phyloP scores from a whole-genome alignment of 2,888 invertebrate species.

The Xestia xanthographa region DNA sequence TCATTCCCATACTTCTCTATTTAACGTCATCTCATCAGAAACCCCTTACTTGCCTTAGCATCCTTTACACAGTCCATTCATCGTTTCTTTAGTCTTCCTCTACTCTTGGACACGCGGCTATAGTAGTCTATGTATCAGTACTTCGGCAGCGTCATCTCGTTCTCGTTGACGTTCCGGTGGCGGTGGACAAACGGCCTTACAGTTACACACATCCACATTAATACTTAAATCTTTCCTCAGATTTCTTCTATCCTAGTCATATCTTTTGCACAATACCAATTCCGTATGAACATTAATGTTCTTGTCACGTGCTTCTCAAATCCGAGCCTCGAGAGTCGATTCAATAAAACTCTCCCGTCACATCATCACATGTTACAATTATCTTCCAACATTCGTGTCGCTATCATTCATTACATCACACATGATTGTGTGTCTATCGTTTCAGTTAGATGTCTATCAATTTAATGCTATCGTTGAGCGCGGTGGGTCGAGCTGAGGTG shows the following conservation, averaged over 20 bases:
- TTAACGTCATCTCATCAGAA: no score
- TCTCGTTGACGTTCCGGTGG: no score
- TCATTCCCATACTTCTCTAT: no score
- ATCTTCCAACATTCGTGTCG: slow-evolving; percentile 23
- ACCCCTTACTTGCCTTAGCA: no score
- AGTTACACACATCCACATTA: no score
- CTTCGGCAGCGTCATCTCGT: no score
- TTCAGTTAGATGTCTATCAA: slow-evolving; percentile 53
- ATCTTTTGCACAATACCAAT: neutral
- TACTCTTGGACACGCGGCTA: no score
- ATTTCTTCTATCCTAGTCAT: neutral
- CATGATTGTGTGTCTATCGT: slow-evolving; percentile 54
- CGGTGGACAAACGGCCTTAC: no score
- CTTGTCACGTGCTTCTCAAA: slow-evolving; percentile 4
- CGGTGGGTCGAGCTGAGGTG: slow-evolving; percentile 36
- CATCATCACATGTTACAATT: neutral
- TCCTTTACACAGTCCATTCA: no score
- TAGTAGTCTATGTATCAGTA: no score
- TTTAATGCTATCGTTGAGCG: slow-evolving; percentile 52
- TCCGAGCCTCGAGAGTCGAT: neutral
- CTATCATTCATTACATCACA: slow-evolving; percentile 14
- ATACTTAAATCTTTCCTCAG: no score
- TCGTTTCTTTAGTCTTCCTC: no score
- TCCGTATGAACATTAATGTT: neutral
- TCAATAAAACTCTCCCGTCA: slow-evolving; percentile 6